Base-by-base conservation (phyloP, 2,113 vertebrate genomes). In the Esox niger region DNA sequence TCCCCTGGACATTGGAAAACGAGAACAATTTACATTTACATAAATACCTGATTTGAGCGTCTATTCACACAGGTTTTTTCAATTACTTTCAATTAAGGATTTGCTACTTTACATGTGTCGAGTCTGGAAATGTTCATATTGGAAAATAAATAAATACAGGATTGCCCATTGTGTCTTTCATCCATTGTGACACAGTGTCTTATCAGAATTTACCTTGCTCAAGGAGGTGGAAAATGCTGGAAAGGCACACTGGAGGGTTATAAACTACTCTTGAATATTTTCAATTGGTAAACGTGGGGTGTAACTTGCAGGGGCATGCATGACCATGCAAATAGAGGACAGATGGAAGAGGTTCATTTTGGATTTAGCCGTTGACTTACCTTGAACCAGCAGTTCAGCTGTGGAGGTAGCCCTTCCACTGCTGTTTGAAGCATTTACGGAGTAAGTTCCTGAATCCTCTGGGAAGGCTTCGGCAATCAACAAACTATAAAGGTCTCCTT, bases 401-500 rank as follows among this genome's bases (percentile, higher is more conserved):
- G 93, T 95, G 20, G 93, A 96, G 89, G 93, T 95, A 80, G 92
- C 93, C 78, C 94, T 93, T 88, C 95, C 95, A 72, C 94, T 88
- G 2, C 90, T 95, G 82, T 96, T 96, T 66, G 94, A 94, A 20
- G 95, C 94, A 77, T 90, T 95, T 68, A 95, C 94, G 11, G 95
- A 95, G 86, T 95, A 96, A 31, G 94, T 95, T 64, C 95, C 95
- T 58, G 95, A 95, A 87, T 96, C 95, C 89, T 96, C 96, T 13
- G 93, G 92, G 74, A 95, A 95, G 66, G 91, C 93, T 91, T 96
- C 94, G 4, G 90, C 91, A 89, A 96, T 95, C 74, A 95, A 88
- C 92, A 99, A 90, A 87, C 95, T 96, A 92, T 98, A 95, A 89
- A 93, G 93, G 80, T 96, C 93, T 87, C 91, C 94, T 87, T 96